Evolutionary conservation across 2,797 vertebrate genomes (phyloP).

Genomic region (Xiphophorus birchmanni): DNA sequence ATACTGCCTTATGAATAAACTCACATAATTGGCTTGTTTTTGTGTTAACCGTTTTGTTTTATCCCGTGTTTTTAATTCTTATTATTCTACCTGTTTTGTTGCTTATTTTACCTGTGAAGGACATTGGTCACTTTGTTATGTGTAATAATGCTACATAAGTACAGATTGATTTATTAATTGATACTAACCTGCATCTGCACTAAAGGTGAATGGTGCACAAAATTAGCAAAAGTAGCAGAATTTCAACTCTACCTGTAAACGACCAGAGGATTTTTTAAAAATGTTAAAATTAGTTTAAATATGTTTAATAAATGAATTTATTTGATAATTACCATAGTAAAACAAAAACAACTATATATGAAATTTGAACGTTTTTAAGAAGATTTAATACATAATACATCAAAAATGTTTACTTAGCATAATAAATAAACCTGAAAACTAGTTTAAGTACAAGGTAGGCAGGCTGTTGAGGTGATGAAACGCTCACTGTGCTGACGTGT

Average conservation of each 20-base stretch:
- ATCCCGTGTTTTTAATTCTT: neutral
- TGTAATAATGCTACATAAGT: neutral
- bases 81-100: neutral
- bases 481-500: slow-evolving; percentile 78
- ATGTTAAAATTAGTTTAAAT: neutral
- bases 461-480: slow-evolving; percentile 7
- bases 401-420: neutral
- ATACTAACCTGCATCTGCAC: neutral
- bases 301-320: neutral
- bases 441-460: neutral
- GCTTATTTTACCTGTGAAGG: neutral
- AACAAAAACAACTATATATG: neutral
- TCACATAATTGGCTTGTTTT: neutral
- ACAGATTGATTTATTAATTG: neutral
- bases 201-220: neutral
- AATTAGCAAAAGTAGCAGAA: neutral
- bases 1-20: no score
- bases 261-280: neutral
- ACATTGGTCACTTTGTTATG: neutral
- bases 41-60: neutral
- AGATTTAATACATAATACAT: neutral
- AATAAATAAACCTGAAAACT: neutral
- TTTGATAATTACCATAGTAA: neutral
- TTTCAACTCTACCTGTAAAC: neutral
- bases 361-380: neutral